Base-by-base conservation (phyloP, 1,140 invertebrate genomes). In the Neodiprion fabricii region DNA sequence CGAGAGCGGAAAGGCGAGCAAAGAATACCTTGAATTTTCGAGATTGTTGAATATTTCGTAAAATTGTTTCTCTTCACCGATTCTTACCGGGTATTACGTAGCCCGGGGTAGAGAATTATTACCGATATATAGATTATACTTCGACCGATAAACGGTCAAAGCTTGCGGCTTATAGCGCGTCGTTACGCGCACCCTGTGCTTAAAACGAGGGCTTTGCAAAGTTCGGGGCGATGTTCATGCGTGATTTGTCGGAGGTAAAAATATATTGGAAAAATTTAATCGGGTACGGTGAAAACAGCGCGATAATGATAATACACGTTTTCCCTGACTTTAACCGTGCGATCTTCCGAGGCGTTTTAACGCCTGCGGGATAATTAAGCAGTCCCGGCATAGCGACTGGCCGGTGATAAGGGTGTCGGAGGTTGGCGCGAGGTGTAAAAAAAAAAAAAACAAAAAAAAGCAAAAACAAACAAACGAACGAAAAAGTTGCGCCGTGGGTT, bases 131-230 rank as follows among this genome's bases (percentile, higher is more conserved):
- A 40, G 28, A 40, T 40, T 40, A 40, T 40, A 40, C 28, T 40
- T 61, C 5, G 5, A 61, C 11, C 53, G 53, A 61, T 61, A 17
- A 17, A 14, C 5, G 53, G 3, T 4, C 7, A 61, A 61, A 61
- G 53, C 53, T 61, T 61, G 53, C 7, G 53, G 53, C 11, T 12
- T 12, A 5, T 61, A 14, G n/a, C 11, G 11, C 14, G 23, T 69
- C 67, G 67, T 69, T 69, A 69, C 67, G 67, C 67, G 23, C 67
- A 69, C 14, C 4, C 1, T 69, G 67, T 69, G 67, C 67, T 0
- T 69, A 14, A 69, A 69, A 21, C 67, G 40, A 47, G 17, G 67
- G 12, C 11, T 7, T 17, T 65, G 2, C 28, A 40, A 65, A 14
- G 17, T 14, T 14, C 12, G 61, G 61, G 1, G 61, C 12, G 17